Conservation (phyloP, 1,140 invertebrate genomes). For the Drosophila yakuba region DNA sequence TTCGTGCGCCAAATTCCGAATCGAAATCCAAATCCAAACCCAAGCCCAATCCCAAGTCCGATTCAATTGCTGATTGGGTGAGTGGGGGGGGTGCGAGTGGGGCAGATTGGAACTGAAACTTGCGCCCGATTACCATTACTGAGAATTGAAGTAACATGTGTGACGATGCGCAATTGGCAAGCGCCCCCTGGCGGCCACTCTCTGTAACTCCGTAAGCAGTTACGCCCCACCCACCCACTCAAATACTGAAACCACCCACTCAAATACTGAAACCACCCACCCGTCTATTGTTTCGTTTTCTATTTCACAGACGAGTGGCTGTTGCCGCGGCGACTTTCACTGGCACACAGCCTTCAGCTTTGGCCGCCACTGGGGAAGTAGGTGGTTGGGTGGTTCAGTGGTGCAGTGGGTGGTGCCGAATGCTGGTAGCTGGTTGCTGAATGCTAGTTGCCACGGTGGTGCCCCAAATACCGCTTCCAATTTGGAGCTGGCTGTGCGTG, state of each 20-base stretch:
- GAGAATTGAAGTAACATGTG: conserved; percentile 80
- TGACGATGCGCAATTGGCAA: conserved; percentile 61
- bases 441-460: conserved; percentile 3
- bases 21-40: conserved; percentile 34
- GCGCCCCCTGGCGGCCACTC: conserved; percentile 62
- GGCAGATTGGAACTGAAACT: conserved; percentile 11
- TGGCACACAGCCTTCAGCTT: conserved; percentile 67
- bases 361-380: conserved; percentile 1
- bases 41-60: conserved; percentile 12
- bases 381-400: neutral
- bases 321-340: conserved; percentile 69
- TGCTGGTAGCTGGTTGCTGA: neutral
- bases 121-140: conserved; percentile 68
- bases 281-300: conserved; percentile 74
- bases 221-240: conserved; percentile 9
- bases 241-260: conserved; percentile 1
- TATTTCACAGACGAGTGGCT: conserved; percentile 78
- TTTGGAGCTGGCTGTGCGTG: conserved; percentile 52
- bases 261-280: neutral
- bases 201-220: conserved; percentile 21
- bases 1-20: conserved; percentile 50
- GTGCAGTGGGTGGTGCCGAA: neutral
- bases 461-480: conserved; percentile 52
- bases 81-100: neutral
- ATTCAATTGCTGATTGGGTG: conserved; percentile 26